Conservation (phyloP, 53 echinoderm and acorn worm genomes). For the Hippasteria phrygiana region DNA sequence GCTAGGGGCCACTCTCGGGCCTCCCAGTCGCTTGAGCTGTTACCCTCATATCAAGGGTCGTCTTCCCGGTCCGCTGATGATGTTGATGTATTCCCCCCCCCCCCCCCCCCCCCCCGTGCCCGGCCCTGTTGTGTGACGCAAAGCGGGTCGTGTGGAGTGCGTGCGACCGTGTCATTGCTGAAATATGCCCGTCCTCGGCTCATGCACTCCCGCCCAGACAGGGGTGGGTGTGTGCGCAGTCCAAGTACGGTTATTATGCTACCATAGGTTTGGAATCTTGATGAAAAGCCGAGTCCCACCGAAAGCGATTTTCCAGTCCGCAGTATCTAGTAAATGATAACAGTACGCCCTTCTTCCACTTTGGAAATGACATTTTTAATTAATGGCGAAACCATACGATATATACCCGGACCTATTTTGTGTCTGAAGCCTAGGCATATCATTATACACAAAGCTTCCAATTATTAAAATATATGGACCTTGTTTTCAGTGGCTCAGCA, state of each 20-base stretch:
- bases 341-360: conserved; percentile 7
- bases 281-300: neutral
- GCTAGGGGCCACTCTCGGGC: conserved; percentile 32
- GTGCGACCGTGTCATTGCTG: conserved; percentile 37
- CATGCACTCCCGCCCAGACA: conserved; percentile 2
- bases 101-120: neutral
- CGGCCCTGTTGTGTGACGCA: conserved; percentile 9
- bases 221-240: neutral
- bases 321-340: conserved; percentile 2
- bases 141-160: conserved; percentile 48
- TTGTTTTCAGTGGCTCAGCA: conserved; percentile 1
- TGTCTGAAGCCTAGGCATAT: neutral
- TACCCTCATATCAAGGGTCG: conserved; percentile 5
- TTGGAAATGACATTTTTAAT: conserved; percentile 46
- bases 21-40: neutral
- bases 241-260: neutral
- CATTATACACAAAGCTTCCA: too few relatives aligned
- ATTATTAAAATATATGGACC: neutral
- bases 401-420: neutral
- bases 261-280: conserved; percentile 17
- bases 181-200: conserved; percentile 33
- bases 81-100: neutral
- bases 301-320: conserved; percentile 42
- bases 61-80: neutral
- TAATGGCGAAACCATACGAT: conserved; percentile 44